phyloP scores from a whole-genome alignment of 2,797 vertebrate genomes.

The Threskiornis aethiopicus region DNA sequence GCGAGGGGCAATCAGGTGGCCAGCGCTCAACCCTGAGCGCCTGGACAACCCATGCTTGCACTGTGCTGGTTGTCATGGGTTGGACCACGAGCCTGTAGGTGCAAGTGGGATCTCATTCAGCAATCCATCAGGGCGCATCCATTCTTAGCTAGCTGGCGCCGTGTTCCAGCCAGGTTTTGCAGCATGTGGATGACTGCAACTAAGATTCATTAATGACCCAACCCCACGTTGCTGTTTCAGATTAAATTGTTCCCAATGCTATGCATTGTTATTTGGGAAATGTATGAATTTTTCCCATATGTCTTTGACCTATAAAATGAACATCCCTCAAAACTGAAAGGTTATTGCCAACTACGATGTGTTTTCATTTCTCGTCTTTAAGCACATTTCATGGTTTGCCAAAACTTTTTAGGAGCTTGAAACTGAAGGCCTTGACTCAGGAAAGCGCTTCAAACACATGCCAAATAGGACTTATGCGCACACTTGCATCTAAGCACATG shows the following conservation, averaged over 20 bases:
- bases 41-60: not conserved
- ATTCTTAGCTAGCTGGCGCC: not conserved
- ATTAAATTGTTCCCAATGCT: slow-evolving; percentile 10
- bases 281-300: not conserved
- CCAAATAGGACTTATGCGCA: not conserved
- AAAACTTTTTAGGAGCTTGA: slow-evolving; percentile 31
- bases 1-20: not conserved
- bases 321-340: not conserved
- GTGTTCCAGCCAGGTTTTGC: not conserved
- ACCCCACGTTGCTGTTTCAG: not conserved
- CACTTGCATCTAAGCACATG: not conserved
- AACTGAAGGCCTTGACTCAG: slow-evolving; percentile 2
- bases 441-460: not conserved
- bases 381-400: slow-evolving; percentile 40
- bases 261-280: slow-evolving; percentile 16
- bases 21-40: fast-evolving
- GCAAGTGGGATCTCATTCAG: not conserved
- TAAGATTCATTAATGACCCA: not conserved
- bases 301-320: slow-evolving; percentile 13
- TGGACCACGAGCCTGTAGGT: not conserved
- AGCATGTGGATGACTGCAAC: not conserved
- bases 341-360: not conserved
- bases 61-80: fast-evolving
- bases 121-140: not conserved
- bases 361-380: slow-evolving; percentile 35